Conservation (phyloP, 2,113 vertebrate species). For the Corydoras maculifer region DNA sequence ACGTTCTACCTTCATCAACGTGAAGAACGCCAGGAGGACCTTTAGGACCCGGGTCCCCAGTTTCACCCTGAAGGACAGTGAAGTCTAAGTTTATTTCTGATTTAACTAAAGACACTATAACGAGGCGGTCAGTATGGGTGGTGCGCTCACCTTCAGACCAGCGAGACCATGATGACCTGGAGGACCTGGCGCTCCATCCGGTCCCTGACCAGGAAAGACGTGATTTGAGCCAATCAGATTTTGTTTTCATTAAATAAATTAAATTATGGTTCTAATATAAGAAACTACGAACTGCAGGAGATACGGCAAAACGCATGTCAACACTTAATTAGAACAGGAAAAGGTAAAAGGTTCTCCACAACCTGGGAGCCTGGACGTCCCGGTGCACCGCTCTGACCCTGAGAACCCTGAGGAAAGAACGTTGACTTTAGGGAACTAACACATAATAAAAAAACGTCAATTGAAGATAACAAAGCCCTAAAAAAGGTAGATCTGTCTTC, state of each 20-base stretch:
- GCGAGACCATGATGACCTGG: conserved; percentile 11
- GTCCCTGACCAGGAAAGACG: conserved; percentile 7
- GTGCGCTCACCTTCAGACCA: conserved; percentile 19
- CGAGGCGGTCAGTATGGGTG: background rate
- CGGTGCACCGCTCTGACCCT: conserved; percentile 27
- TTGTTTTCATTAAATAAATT: too few relatives aligned
- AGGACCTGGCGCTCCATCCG: conserved; percentile 15
- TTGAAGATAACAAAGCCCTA: too few relatives aligned
- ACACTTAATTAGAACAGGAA: too few relatives aligned
- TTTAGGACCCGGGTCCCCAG: conserved; percentile 22
- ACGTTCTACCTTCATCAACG: background rate
- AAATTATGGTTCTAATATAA: too few relatives aligned
- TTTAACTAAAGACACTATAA: background rate
- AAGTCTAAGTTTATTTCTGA: background rate
- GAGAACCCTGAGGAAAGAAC: conserved; percentile 21
- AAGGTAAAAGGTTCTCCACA: background rate
- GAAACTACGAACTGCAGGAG: too few relatives aligned
- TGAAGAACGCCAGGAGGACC: background rate
- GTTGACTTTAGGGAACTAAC: background rate
- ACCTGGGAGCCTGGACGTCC: conserved; percentile 17
- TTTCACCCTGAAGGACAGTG: conserved; percentile 9
- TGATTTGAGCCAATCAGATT: too few relatives aligned
- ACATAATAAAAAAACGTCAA: too few relatives aligned
- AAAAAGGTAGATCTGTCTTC: too few relatives aligned
- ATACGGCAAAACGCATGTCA: too few relatives aligned